Percentiles rank a stretch among this genome's conserved stretches.
These are phyloP conservation scores for Cryptoprocta ferox DNA, from an alignment of 2,797 vertebrate species.

Conservation along the genomic window DNA sequence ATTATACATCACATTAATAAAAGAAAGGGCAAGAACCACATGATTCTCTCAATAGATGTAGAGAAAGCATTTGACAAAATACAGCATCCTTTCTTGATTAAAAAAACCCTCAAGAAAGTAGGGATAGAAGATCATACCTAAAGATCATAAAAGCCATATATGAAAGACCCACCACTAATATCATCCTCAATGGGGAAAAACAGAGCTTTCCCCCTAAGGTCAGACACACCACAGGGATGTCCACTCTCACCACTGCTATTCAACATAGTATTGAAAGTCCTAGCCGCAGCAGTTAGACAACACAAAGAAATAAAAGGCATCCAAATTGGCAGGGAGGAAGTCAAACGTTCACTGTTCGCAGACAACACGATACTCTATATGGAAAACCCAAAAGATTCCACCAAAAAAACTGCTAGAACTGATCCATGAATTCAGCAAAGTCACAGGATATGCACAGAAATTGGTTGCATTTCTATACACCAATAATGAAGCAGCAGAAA, in stretches of 20 bases:
- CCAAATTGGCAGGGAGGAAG: neutral
- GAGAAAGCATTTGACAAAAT: neutral
- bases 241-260: neutral
- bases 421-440: neutral
- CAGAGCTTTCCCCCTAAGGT: neutral
- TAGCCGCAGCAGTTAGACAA: neutral
- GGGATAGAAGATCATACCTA: too few relatives aligned
- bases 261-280: neutral
- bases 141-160: neutral
- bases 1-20: neutral
- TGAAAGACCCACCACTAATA: neutral
- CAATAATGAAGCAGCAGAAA: neutral
- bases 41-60: neutral
- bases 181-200: neutral
- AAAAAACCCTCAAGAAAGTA: neutral
- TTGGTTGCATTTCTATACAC: neutral
- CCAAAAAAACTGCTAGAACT: neutral
- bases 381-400: neutral
- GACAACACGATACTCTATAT: neutral
- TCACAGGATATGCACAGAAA: neutral
- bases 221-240: neutral
- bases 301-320: neutral
- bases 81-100: neutral
- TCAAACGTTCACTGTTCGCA: neutral
- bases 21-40: neutral